Evolutionary conservation across 2,888 invertebrate species (phyloP).

Genomic region (Julus scandinavius): DNA sequence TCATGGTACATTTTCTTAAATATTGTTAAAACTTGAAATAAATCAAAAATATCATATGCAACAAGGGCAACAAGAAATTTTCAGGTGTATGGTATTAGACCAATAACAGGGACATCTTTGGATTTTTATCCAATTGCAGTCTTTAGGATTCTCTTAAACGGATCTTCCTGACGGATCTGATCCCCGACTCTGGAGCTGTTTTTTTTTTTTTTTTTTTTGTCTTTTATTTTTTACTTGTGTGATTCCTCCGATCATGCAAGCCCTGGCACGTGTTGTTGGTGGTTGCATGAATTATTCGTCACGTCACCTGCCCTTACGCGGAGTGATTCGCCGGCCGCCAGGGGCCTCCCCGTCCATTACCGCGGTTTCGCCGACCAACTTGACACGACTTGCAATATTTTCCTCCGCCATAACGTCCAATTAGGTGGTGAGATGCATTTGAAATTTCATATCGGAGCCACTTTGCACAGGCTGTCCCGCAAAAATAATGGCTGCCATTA

Average conservation of each 20-base stretch:
- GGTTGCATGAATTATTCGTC: neutral
- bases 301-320: slow-evolving; percentile 7
- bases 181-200: too few species aligned
- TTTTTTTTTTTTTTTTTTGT: neutral
- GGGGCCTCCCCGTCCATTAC: slow-evolving; percentile 42
- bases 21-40: too few species aligned
- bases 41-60: too few species aligned
- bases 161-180: too few species aligned
- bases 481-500: slow-evolving; percentile 51
- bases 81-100: too few species aligned
- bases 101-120: too few species aligned
- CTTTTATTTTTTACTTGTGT: too few species aligned
- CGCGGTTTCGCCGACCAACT: neutral
- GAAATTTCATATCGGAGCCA: slow-evolving; percentile 44
- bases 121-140: too few species aligned
- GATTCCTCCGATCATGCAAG: neutral
- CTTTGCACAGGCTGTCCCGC: slow-evolving; percentile 25
- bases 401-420: slow-evolving; percentile 43
- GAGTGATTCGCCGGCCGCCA: slow-evolving; percentile 24
- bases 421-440: slow-evolving; percentile 40
- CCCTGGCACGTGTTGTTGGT: neutral
- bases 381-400: slow-evolving; percentile 14
- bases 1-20: too few species aligned
- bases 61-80: too few species aligned
- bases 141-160: too few species aligned